A percentile compares a stretch with the other conserved stretches of the same genome.
These are phyloP conservation scores for Cyphomyrus plagiostoma DNA, from an alignment of 2,113 vertebrate species.

Conservation along the genomic window DNA sequence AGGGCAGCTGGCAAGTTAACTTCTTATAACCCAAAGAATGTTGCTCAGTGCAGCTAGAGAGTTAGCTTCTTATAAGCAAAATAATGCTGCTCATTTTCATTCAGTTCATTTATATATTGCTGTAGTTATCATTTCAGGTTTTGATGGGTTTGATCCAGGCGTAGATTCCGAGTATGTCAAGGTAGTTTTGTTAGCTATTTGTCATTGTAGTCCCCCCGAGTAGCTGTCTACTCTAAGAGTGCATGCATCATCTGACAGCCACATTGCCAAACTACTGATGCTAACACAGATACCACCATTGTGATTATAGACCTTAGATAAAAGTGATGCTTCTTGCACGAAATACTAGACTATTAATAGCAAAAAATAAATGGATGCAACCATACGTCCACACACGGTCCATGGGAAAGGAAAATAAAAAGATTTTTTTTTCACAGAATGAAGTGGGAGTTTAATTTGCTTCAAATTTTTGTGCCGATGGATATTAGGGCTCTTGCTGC, in stretches of 20 bases:
- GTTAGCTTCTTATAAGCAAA: constrained; percentile 24
- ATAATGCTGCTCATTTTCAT: not conserved
- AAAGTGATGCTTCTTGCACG: not conserved
- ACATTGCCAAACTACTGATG: not conserved
- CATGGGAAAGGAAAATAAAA: not conserved
- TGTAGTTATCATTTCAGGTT: not conserved
- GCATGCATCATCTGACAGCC: not conserved
- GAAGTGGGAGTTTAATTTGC: not conserved
- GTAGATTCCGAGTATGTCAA: not conserved
- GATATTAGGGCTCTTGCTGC: not conserved
- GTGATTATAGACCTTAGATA: not conserved
- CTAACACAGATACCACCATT: not conserved
- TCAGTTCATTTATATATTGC: not conserved
- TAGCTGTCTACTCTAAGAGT: not conserved
- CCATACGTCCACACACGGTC: not conserved
- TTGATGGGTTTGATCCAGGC: not conserved
- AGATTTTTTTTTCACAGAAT: not conserved
- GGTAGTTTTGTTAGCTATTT: not conserved
- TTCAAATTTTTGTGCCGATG: not conserved
- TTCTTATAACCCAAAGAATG: not conserved
- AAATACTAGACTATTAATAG: not conserved
- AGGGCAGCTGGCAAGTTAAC: not conserved
- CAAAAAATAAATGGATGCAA: not conserved
- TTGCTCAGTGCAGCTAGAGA: not conserved
- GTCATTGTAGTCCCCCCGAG: not conserved